Conservation (phyloP, 2,113 vertebrate species). For the Diglossa brunneiventris region DNA sequence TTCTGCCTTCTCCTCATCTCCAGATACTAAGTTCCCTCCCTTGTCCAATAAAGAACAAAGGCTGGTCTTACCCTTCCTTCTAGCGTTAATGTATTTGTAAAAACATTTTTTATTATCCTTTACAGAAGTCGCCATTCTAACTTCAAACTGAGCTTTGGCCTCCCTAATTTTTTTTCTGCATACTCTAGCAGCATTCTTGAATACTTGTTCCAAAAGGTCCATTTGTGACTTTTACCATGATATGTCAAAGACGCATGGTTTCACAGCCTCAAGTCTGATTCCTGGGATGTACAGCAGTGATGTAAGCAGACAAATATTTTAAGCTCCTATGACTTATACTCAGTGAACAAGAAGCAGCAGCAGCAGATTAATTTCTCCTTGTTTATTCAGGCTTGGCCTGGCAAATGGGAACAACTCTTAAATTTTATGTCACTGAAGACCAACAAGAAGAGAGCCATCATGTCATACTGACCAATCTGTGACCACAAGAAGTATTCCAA, state of each 20-base stretch:
- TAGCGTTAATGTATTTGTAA: too few relatives aligned
- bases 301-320: neutral
- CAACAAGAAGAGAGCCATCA: neutral
- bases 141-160: too few relatives aligned
- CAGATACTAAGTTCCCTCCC: too few relatives aligned
- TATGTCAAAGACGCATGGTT: neutral
- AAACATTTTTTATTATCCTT: too few relatives aligned
- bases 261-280: neutral
- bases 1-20: too few relatives aligned
- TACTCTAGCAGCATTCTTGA: too few relatives aligned
- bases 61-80: too few relatives aligned
- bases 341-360: neutral
- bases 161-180: too few relatives aligned
- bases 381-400: neutral
- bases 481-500: neutral
- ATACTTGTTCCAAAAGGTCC: neutral
- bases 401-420: neutral
- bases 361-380: neutral
- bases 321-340: neutral
- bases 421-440: neutral
- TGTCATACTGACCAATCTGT: neutral
- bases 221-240: neutral
- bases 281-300: neutral
- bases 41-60: too few relatives aligned
- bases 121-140: too few relatives aligned